phyloP scores from a whole-genome alignment of 1,140 invertebrate species.

The Coenobita brevimanus region DNA sequence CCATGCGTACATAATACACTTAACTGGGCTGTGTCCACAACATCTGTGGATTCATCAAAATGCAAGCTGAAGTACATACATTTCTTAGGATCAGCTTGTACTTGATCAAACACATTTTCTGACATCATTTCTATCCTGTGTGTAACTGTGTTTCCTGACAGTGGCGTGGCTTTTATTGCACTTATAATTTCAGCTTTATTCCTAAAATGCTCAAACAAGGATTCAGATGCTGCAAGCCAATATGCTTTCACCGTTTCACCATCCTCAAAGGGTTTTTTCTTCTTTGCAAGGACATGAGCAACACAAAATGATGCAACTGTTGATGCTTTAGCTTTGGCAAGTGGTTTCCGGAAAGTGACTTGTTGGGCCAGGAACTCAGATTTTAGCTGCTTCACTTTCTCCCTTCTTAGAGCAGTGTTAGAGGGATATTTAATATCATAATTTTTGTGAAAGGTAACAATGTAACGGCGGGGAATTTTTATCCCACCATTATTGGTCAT shows the following conservation, averaged over 20 bases:
- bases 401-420: neutral
- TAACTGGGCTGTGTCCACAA: constrained; percentile 26
- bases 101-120: constrained; percentile 17
- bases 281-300: constrained; percentile 11
- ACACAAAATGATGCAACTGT: constrained; percentile 36
- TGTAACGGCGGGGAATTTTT: too few relatives aligned
- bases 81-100: neutral
- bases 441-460: too few relatives aligned
- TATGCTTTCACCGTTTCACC: neutral
- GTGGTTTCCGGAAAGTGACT: constrained; percentile 21
- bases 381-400: constrained; percentile 15
- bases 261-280: constrained; percentile 1
- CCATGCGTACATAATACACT: constrained; percentile 12
- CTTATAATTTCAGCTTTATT: constrained; percentile 14
- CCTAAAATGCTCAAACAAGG: neutral
- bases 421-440: neutral
- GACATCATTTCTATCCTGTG: constrained; percentile 20
- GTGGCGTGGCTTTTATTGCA: neutral
- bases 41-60: constrained; percentile 27
- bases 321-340: constrained; percentile 5
- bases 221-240: neutral
- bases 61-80: constrained; percentile 26
- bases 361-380: neutral
- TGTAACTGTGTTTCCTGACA: constrained; percentile 10
- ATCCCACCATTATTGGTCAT: too few relatives aligned